Percentiles rank a stretch among this genome's conserved stretches.
These are phyloP conservation scores for Drosophila putrida DNA, from an alignment of 2,888 invertebrate species.

Conservation along the genomic window DNA sequence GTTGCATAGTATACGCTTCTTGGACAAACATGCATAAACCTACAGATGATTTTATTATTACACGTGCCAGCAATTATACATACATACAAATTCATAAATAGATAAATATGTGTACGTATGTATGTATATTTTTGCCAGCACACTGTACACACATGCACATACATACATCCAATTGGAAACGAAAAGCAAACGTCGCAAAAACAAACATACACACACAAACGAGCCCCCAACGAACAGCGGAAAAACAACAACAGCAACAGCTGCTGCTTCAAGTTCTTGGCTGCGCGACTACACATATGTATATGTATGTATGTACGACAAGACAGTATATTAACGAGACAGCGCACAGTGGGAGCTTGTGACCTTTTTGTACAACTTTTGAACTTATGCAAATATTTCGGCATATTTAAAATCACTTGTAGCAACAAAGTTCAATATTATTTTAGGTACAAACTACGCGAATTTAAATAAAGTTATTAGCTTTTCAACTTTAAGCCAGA, in stretches of 20 bases:
- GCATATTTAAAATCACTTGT: too few species aligned
- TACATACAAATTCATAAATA: conserved; percentile 14
- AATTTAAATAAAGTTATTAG: too few species aligned
- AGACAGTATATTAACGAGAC: conserved; percentile 24
- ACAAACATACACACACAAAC: conserved; percentile 39
- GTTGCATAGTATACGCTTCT: neutral
- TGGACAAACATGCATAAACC: neutral
- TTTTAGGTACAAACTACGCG: too few species aligned
- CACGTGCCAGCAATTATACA: conserved; percentile 35
- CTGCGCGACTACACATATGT: conserved; percentile 8
- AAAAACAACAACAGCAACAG: conserved; percentile 44
- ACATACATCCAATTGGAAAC: conserved; percentile 3
- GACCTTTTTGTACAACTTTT: neutral
- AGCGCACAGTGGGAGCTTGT: conserved; percentile 1
- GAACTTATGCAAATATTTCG: neutral
- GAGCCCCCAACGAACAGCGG: conserved; percentile 66
- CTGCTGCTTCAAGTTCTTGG: conserved; percentile 57
- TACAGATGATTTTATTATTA: conserved; percentile 23
- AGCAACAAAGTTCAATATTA: too few species aligned
- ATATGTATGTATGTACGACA: conserved; percentile 4
- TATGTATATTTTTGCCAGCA: conserved; percentile 4
- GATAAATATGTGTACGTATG: conserved; percentile 12
- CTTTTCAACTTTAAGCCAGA: too few species aligned
- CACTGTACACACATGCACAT: conserved; percentile 2
- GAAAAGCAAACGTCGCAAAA: conserved; percentile 39